These are phyloP conservation scores for Julus scandinavius DNA, from an alignment of 2,888 invertebrate genomes.

Conservation along the genomic window DNA sequence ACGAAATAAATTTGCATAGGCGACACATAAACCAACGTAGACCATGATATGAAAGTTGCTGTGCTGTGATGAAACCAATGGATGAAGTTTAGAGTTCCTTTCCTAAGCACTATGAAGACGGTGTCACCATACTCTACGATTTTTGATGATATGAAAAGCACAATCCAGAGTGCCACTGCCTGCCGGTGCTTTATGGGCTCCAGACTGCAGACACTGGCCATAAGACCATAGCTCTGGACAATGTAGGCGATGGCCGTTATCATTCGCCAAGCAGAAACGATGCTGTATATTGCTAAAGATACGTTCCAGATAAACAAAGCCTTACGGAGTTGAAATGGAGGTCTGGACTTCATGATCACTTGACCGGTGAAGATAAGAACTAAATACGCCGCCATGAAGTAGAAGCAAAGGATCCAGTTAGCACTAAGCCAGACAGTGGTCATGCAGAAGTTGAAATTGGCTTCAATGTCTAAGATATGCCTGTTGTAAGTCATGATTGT, in stretches of 20 bases:
- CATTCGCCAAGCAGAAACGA: background rate
- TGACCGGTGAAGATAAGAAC: slow-evolving; percentile 72
- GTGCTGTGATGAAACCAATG: background rate
- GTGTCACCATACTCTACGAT: background rate
- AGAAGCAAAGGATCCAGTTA: background rate
- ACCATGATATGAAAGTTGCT: background rate
- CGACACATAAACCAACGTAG: background rate
- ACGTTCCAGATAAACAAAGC: slow-evolving; percentile 87
- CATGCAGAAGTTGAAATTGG: background rate
- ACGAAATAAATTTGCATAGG: background rate
- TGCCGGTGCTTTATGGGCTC: background rate
- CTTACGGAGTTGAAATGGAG: slow-evolving; percentile 83
- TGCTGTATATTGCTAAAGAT: slow-evolving; percentile 86
- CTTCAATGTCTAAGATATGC: background rate
- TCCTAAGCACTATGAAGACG: background rate
- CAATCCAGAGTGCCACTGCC: background rate
- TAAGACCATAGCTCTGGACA: background rate
- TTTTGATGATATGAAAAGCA: background rate
- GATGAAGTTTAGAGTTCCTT: background rate
- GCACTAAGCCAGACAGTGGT: background rate
- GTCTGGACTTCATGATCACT: slow-evolving; percentile 86
- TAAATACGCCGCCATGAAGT: background rate
- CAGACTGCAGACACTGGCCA: background rate
- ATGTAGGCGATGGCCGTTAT: background rate
- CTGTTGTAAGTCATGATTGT: background rate